Evolutionary conservation across 2,797 vertebrate genomes (phyloP), one percentile per base, ranked within the genome.

Genomic region (Aratinga solstitialis): DNA sequence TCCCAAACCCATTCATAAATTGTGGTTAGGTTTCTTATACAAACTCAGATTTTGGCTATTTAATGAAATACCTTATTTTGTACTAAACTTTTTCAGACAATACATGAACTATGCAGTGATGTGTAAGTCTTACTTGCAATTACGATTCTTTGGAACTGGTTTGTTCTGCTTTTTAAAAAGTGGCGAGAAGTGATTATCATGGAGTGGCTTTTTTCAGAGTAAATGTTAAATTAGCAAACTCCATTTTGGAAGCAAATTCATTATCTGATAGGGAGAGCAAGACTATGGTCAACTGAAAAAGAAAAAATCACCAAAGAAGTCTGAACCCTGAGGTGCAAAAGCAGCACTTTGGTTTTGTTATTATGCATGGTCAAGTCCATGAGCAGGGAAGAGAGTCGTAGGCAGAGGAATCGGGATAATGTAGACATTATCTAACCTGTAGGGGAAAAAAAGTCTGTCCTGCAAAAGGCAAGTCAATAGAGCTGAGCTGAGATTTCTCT

Each of bases 361-460:
- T 11, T 0, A 1, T 62, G 40, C 5, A 1, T 29, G 18, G 38
- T 59, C 8, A 53, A 40, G 51, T 51, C 26, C 22, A 59, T 69
- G 59, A 83, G 36, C 43, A 53, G 45, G 23, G 36, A 29, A 53
- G 15, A 75, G 53, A 65, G 24, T 42, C 58, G 36, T 24, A 65
- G 10, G 19, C 8, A 42, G 48, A n/a, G 30, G 14, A 73, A 29
- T 10, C 20, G 12, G 40, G 38, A 9, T 38, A 51, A 62, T 4
- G 14, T 32, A 51, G 12, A 27, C 10, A 3, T 72, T 85, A n/a
- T 36, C 14, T 58, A 40, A 90, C 62, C 22, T 88, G 74, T 12
- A 2, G 1, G 21, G 4, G 1, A 17, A 11, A 20, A 9, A 22
- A 9, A 36, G 3, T 20, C 47, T 92, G 26, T 7, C 58, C 4